These are phyloP conservation scores for Tenualosa thibaudeaui DNA, from an alignment of 2,797 vertebrate genomes.

Conservation along the genomic window DNA sequence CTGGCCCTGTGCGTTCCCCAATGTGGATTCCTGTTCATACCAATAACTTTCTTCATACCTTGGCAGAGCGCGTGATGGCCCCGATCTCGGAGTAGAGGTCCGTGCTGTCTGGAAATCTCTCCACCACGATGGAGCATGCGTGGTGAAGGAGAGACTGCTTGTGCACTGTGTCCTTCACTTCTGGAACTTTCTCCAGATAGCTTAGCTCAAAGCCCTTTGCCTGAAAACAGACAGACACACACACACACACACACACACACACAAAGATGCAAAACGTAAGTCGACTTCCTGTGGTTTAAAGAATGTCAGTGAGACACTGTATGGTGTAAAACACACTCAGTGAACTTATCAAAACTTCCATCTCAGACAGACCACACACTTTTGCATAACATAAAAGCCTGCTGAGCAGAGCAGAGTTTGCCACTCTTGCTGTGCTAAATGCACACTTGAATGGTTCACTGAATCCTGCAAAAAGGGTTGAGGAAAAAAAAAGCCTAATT, in stretches of 20 bases:
- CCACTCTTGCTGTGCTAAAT: background rate
- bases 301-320: background rate
- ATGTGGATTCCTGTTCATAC: background rate
- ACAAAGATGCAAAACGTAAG: background rate
- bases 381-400: background rate
- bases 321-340: background rate
- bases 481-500: slow-evolving; percentile 51
- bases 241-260: slow-evolving; percentile 14
- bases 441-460: background rate
- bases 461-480: background rate
- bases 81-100: slow-evolving; percentile 98
- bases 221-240: slow-evolving; percentile 63
- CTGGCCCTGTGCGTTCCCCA: background rate
- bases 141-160: slow-evolving; percentile 97
- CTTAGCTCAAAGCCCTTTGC: slow-evolving; percentile 97
- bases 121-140: slow-evolving; percentile 90
- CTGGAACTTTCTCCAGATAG: slow-evolving; percentile 98
- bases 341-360: background rate
- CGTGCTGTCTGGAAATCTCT: slow-evolving; percentile 94
- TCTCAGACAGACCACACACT: slow-evolving; percentile 5
- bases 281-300: background rate
- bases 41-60: slow-evolving; percentile 71
- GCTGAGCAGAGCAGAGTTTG: background rate
- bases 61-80: slow-evolving; percentile 92
- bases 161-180: slow-evolving; percentile 97